Base-by-base conservation (phyloP, 2,888 invertebrate genomes). In the Gibbula magus region DNA sequence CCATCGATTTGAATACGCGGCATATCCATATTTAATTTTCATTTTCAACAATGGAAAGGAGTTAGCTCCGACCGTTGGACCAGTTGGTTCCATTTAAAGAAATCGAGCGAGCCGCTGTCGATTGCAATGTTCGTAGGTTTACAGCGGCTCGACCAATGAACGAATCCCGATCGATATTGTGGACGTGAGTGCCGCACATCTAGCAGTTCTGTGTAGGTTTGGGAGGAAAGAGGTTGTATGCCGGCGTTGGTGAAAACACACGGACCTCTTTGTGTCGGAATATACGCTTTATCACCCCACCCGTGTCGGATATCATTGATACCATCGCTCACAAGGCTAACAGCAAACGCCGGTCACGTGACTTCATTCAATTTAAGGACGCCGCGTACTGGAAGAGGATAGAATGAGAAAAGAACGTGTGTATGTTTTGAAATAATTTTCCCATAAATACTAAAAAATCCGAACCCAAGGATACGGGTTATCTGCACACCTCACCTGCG, bases 1-100 rank as follows among this genome's bases (percentile, higher is more conserved):
- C 16, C 61, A 61, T 61, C 61, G 61, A 61, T 61, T 61, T 61
- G 29, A 29, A 61, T 25, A 61, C 61, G 61, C 61, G 25, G n/a
- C 61, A n/a, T 61, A 61, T 61, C 29, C 61, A 61, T 61, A 61
- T 61, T 61, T 61, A 61, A 61, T 61, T 61, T 61, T 61, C 61
- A 61, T 61, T 25, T 61, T 61, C 61, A 61, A 61, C 61, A 61
- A 61, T 61, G n/a, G 25, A 45, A 45, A 29, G 22, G 61, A 61
- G 61, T 61, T 8, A 25, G 61, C 29, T 61, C 29, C 25, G 61
- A 25, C 29, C 61, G 61, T 61, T 29, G 29, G 61, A 61, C 61
- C 25, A 61, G 61, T 61, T 10, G n/a, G 61, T 25, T 61, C 61
- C 25, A 61, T 61, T 61, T 61, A 61, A 61, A 61, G 29, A 61